These are phyloP conservation scores for Drosophila parthenogenetica DNA, from an alignment of 2,888 invertebrate species.

Conservation along the genomic window DNA sequence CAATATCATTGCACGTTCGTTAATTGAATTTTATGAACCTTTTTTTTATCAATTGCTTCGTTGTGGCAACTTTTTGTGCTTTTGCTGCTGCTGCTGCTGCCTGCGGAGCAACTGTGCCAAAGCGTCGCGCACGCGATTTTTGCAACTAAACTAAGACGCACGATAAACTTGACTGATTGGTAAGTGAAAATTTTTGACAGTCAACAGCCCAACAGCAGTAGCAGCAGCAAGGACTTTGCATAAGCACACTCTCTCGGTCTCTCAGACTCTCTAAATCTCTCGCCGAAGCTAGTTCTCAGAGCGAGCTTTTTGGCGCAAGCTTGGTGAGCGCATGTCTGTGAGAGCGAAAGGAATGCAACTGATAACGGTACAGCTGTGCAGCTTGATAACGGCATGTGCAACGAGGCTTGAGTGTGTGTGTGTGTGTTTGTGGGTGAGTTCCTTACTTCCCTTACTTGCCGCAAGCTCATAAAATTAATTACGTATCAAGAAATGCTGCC, in stretches of 20 bases:
- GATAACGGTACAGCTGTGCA: constrained; percentile 75
- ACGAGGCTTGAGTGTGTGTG: not conserved
- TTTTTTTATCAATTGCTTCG: constrained; percentile 38
- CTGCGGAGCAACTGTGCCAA: constrained; percentile 40
- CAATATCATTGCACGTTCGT: constrained; percentile 9
- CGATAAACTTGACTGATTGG: constrained; percentile 78
- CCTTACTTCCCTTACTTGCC: constrained; percentile 26
- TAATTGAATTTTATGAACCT: constrained; percentile 39
- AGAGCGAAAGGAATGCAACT: constrained; percentile 42
- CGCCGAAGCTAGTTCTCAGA: constrained; percentile 6
- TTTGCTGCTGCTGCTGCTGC: constrained; percentile 39
- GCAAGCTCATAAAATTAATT: constrained; percentile 72
- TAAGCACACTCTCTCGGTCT: constrained; percentile 30
- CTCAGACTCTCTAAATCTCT: not conserved
- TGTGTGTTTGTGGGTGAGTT: constrained; percentile 20
- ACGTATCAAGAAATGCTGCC: constrained; percentile 48
- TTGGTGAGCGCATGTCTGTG: constrained; percentile 59
- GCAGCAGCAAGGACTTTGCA: constrained; percentile 62
- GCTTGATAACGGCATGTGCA: constrained; percentile 65
- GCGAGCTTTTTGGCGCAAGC: constrained; percentile 56
- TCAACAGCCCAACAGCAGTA: constrained; percentile 61
- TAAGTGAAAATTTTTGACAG: constrained; percentile 75
- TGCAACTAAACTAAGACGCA: constrained; percentile 74
- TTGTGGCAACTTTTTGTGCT: constrained; percentile 36
- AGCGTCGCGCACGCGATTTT: constrained; percentile 47